Evolutionary conservation across 2,113 vertebrate genomes (phyloP).

Genomic region (Nothobranchius kuhntae): DNA sequence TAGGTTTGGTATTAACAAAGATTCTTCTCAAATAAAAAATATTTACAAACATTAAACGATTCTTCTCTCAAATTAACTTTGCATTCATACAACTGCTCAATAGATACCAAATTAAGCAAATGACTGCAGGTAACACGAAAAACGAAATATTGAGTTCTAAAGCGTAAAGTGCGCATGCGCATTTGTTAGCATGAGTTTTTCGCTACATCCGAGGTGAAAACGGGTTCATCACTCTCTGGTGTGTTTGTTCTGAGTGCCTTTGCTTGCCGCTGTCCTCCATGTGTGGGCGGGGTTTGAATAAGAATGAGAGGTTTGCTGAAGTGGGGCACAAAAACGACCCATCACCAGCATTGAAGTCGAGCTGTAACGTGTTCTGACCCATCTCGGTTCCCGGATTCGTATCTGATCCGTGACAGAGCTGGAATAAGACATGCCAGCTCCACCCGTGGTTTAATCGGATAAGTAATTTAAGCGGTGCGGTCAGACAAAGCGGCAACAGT

Average conservation of each 20-base stretch:
- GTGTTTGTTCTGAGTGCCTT: conserved; percentile 17
- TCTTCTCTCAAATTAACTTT: too few relatives aligned
- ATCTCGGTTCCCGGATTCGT: not conserved
- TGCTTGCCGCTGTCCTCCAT: conserved; percentile 29
- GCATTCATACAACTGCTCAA: too few relatives aligned
- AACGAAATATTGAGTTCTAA: too few relatives aligned
- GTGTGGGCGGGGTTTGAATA: conserved; percentile 39
- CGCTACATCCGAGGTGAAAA: not conserved
- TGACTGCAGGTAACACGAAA: too few relatives aligned
- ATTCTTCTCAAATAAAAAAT: too few relatives aligned
- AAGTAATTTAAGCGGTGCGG: not conserved
- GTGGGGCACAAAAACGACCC: not conserved
- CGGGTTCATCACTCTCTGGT: conserved; percentile 11
- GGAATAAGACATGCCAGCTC: not conserved
- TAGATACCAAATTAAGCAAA: too few relatives aligned
- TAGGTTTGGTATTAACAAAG: too few relatives aligned
- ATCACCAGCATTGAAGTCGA: not conserved
- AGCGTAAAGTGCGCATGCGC: not conserved
- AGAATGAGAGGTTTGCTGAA: conserved; percentile 23
- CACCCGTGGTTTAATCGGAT: not conserved
- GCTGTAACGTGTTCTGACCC: conserved; percentile 27
- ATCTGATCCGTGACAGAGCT: not conserved
- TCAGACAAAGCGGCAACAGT: conserved; percentile 45
- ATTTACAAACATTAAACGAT: too few relatives aligned
- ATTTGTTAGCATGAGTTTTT: not conserved